These are phyloP conservation scores for Diploptera punctata DNA, from an alignment of 2,888 invertebrate species.

Conservation along the genomic window DNA sequence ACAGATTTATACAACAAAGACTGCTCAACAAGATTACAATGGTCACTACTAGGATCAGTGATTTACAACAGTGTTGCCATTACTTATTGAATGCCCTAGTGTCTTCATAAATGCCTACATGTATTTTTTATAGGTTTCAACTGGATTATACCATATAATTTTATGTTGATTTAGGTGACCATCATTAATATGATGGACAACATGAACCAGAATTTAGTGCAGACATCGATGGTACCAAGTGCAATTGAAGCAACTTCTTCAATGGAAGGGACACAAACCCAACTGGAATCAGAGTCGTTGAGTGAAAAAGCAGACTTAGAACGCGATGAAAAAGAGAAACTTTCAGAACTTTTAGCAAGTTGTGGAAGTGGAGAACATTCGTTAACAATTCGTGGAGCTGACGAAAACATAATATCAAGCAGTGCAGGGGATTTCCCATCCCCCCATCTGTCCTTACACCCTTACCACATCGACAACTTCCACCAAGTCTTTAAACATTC, in stretches of 20 bases:
- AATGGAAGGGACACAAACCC: constrained; percentile 29
- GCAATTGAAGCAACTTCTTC: constrained; percentile 10
- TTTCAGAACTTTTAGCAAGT: constrained; percentile 14
- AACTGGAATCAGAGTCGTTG: constrained; percentile 39
- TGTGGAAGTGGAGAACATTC: constrained; percentile 22
- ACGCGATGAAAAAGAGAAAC: constrained; percentile 68
- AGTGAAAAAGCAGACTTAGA: constrained; percentile 74
- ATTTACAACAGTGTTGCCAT: too few relatives aligned
- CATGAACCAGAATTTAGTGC: constrained; percentile 27
- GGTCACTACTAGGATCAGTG: too few relatives aligned
- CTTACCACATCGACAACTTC: neutral
- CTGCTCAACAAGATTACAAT: too few relatives aligned
- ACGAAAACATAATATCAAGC: neutral
- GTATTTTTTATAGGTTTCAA: too few relatives aligned
- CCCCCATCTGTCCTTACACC: neutral
- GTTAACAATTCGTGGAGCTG: neutral
- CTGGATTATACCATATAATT: too few relatives aligned
- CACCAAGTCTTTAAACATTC: constrained; percentile 11
- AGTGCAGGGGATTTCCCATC: neutral
- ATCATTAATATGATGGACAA: constrained; percentile 29
- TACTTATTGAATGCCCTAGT: too few relatives aligned
- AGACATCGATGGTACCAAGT: constrained; percentile 26
- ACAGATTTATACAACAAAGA: too few relatives aligned
- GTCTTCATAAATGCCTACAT: too few relatives aligned
- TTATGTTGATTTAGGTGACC: constrained; percentile 33